Evolutionary conservation across 2,888 invertebrate genomes (phyloP), one percentile per base, ranked within the genome.

Genomic region (Coleophora deauratella): DNA sequence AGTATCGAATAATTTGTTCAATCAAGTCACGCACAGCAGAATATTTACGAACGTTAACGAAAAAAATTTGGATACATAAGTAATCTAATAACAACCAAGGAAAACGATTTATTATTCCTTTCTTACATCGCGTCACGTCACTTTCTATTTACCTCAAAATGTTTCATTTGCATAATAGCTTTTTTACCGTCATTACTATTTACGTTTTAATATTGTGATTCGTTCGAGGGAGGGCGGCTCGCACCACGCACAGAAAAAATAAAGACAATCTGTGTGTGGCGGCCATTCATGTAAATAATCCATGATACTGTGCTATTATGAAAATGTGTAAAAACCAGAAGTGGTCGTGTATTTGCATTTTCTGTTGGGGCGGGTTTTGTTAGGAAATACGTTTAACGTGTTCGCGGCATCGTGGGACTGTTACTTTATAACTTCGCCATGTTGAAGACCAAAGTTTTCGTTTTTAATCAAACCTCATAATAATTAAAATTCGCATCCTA

Each of bases 151-250:
- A 80, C 80, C 76, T 76, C 77, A 76, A 82, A 81, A 80, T 77
- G 77, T 79, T 84, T 80, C 74, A 85, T 85, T 85, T 82, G 81
- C 85, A 85, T 85, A 85, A 85, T 82, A 76, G 81, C 81, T 79
- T 82, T 85, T 79, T 82, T 80, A 70, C 80, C 63, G 73, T 71
- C 74, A 74, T 78, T 75, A 78, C 76, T 81, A 81, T 79, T 84
- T 81, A 77, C 70, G 73, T 81, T 21, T 21, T 80, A 84, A 84
- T 82, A 81, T 84, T 82, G 73, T 76, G 79, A 82, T 81, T 82
- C 72, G 79, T 70, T 66, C 61, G 67, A 65, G 66, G 62, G 69
- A 62, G 69, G 78, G 81, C n/a, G 10, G 27, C 37, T 30, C 37
- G 75, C 72, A 77, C 79, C 85, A 84, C 85, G 82, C 85, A 85